Percentiles rank a stretch among this genome's conserved stretches.
Evolutionary conservation across 2,888 invertebrate genomes (phyloP).

Genomic region (Ormyrus thymus): DNA sequence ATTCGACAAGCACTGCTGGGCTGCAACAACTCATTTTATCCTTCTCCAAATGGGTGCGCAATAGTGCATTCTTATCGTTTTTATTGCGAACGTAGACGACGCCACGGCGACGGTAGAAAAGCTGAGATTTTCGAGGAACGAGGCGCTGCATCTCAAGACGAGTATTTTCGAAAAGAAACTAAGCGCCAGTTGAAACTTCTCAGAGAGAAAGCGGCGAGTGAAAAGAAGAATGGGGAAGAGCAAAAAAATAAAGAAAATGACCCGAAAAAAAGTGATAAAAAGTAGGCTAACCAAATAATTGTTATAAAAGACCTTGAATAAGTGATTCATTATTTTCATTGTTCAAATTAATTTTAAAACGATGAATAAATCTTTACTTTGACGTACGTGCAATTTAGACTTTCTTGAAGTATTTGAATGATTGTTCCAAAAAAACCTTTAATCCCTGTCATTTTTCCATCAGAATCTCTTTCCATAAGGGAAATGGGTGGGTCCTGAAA

Average conservation of each 20-base stretch:
- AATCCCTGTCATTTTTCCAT: constrained; percentile 62
- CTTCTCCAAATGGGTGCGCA: no score
- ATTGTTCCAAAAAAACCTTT: constrained; percentile 70
- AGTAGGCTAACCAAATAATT: background rate
- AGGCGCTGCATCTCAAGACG: constrained; percentile 66
- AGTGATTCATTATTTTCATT: background rate
- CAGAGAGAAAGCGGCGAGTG: background rate
- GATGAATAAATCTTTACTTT: background rate
- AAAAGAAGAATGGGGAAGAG: background rate
- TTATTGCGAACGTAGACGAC: constrained; percentile 64
- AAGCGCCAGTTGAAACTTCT: constrained; percentile 61
- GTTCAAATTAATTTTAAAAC: no score
- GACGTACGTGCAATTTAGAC: constrained; percentile 72
- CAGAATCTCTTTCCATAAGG: constrained; percentile 59
- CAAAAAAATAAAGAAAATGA: constrained; percentile 41
- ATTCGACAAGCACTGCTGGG: no score
- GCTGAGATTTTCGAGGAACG: constrained; percentile 68
- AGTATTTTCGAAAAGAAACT: constrained; percentile 68
- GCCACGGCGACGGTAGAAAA: constrained; percentile 67
- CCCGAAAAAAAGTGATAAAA: background rate
- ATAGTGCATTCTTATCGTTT: constrained; percentile 20
- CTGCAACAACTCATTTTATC: no score
- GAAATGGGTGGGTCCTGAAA: constrained; percentile 70
- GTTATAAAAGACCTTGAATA: background rate
- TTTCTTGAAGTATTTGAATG: constrained; percentile 66